These are phyloP conservation scores for Benitochromis conjunctus DNA, from an alignment of 2,113 vertebrate species.

Conservation along the genomic window DNA sequence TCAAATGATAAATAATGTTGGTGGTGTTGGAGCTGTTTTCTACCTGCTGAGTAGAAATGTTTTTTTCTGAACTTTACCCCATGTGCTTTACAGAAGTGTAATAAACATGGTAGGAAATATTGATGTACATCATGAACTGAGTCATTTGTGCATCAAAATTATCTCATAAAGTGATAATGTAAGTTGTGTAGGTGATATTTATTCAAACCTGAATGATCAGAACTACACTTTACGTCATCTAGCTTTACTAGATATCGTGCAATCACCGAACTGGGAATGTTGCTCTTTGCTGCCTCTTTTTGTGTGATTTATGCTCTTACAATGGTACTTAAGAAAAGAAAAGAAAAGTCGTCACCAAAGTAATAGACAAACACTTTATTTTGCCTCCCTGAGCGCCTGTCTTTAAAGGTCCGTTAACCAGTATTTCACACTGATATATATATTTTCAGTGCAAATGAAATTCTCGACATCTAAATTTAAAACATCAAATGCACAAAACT, in stretches of 20 bases:
- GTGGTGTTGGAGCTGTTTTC: background rate
- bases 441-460: no score
- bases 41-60: background rate
- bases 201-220: background rate
- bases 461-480: no score
- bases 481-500: no score
- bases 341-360: background rate
- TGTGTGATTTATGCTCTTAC: background rate
- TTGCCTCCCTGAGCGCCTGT: background rate
- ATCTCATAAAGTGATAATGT: background rate
- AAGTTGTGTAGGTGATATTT: background rate
- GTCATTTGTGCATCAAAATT: background rate
- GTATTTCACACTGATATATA: no score
- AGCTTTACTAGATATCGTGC: background rate
- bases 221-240: background rate
- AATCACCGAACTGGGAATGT: background rate
- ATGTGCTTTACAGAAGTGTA: background rate
- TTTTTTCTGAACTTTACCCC: background rate
- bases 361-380: background rate
- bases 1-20: background rate
- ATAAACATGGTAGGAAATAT: background rate
- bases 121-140: background rate
- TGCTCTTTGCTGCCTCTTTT: background rate
- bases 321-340: background rate
- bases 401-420: no score